Base-by-base conservation (phyloP, 2,888 invertebrate genomes). In the Himalopsyche anomala region DNA sequence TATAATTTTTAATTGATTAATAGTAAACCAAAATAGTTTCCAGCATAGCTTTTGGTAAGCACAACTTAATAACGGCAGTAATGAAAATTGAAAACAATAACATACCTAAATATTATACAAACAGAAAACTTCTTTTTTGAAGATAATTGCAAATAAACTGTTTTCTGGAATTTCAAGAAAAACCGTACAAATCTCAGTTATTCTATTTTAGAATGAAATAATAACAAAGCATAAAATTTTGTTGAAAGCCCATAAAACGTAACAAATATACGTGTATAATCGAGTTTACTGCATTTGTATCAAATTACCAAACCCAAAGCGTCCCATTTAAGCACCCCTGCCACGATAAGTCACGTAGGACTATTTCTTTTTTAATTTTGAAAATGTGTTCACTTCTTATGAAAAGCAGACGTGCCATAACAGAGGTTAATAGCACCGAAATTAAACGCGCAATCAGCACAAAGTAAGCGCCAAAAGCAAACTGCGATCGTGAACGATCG, bases 371-470 rank as follows among this genome's bases (percentile, higher is more conserved):
- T 51, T 74, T 74, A 74, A 74, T 74, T 74, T 38, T 36, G 36
- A 74, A 74, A 74, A 74, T 74, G 74, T 74, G 74, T 74, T 74
- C 74, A 74, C 74, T 74, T 74, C 74, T 74, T 74, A 28, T 74
- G 74, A 74, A 74, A 74, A 74, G 74, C 74, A 74, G 74, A 74
- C 74, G 74, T 74, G 74, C 74, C 74, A 5, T 74, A 74, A 74
- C 74, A 74, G 36, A 74, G 74, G 74, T 74, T 74, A 74, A 74
- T 74, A 74, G 74, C 74, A 36, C 74, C 74, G 74, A 74, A 74
- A 74, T 74, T 74, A 74, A 74, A 74, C 74, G 74, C 74, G 74
- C 74, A 74, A 74, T 74, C 74, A 74, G 74, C 74, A 74, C 74
- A 74, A 74, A 19, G 74, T 74, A 74, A 74, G 74, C 74, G 74